A percentile compares a stretch with the other conserved stretches of the same genome.
Evolutionary conservation across 2,888 invertebrate species (phyloP).

Genomic region (Drosophila greeni): DNA sequence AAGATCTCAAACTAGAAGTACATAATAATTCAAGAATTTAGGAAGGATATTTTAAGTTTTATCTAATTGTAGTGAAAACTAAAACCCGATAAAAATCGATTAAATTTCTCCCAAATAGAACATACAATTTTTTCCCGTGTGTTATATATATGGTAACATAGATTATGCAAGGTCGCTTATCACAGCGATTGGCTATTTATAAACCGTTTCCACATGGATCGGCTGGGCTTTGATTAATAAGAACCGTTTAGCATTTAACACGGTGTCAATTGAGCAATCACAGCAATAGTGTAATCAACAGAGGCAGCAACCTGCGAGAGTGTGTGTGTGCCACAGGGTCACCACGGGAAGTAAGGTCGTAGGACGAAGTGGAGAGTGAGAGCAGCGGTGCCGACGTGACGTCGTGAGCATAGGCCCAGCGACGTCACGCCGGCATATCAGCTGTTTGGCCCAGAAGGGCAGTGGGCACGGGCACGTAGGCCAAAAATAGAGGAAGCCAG

Average conservation of each 20-base stretch:
- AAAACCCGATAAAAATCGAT: background rate
- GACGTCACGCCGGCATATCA: slow-evolving; percentile 28
- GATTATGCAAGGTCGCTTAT: slow-evolving; percentile 56
- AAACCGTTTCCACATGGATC: slow-evolving; percentile 23
- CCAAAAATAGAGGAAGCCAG: slow-evolving; percentile 25
- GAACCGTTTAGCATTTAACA: slow-evolving; percentile 25
- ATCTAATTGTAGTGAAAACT: no score
- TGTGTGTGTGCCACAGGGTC: slow-evolving; percentile 57
- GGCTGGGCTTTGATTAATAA: slow-evolving; percentile 51
- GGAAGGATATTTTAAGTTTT: background rate
- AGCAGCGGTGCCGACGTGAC: slow-evolving; percentile 42
- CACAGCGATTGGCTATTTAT: slow-evolving; percentile 29
- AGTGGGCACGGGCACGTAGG: slow-evolving; percentile 50
- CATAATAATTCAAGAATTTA: background rate
- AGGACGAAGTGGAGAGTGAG: slow-evolving; percentile 5
- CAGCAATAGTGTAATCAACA: slow-evolving; percentile 36
- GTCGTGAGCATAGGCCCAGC: slow-evolving; percentile 36
- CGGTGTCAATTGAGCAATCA: slow-evolving; percentile 45
- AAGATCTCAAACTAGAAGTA: background rate
- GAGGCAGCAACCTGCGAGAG: slow-evolving; percentile 11
- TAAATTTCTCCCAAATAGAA: background rate
- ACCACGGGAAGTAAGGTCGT: slow-evolving; percentile 15
- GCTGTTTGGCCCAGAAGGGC: slow-evolving; percentile 33
- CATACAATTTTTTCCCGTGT: slow-evolving; percentile 1
- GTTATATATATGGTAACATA: slow-evolving; percentile 8